A percentile compares a stretch with the other conserved stretches of the same genome.
Conservation (phyloP, 2,888 invertebrate genomes). For the Acronicta aceris region DNA sequence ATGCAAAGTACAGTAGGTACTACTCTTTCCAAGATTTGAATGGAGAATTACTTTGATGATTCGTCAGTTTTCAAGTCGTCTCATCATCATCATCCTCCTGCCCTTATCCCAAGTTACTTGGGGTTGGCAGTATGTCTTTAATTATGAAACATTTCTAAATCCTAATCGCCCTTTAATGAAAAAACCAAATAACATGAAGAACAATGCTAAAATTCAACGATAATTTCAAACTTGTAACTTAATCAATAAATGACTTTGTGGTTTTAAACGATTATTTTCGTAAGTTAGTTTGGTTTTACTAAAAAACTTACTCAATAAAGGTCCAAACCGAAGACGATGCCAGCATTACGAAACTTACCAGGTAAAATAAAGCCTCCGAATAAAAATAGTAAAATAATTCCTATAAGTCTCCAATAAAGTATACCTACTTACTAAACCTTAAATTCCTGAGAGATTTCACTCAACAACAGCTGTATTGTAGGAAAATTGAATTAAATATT, state of each 20-base stretch:
- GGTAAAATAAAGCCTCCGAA: not conserved
- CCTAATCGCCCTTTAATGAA: not conserved
- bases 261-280: not conserved
- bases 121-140: no score
- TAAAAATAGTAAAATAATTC: not conserved
- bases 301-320: not conserved
- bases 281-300: not conserved
- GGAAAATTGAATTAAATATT: constrained; percentile 31
- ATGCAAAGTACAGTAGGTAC: no score
- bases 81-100: no score
- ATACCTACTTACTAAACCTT: no score
- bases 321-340: not conserved
- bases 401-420: not conserved
- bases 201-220: not conserved
- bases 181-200: constrained; percentile 5
- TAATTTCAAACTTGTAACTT: no score
- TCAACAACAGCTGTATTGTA: constrained; percentile 24
- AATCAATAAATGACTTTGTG: no score
- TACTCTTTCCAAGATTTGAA: not conserved
- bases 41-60: not conserved
- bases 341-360: not conserved
- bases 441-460: constrained; percentile 2
- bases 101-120: no score
- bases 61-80: no score
- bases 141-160: not conserved